A percentile compares a stretch with the other conserved stretches of the same genome.
These are phyloP conservation scores for Brachionus koreanus DNA, from an alignment of 1,140 invertebrate species.

Conservation along the genomic window DNA sequence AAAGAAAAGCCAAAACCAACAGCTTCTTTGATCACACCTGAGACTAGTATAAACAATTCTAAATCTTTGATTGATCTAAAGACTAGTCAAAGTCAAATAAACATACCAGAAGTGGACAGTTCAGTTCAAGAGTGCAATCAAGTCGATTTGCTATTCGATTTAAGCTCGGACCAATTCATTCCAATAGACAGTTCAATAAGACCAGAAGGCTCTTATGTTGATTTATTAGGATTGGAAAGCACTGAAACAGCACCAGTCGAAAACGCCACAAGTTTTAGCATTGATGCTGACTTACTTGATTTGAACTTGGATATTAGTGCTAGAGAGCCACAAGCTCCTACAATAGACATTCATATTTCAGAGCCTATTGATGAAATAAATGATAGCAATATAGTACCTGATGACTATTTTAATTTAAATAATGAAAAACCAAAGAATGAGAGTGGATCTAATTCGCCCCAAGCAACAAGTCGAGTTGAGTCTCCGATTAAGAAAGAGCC, in stretches of 20 bases:
- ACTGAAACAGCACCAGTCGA: not conserved
- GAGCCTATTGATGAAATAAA: slow-evolving; percentile 35
- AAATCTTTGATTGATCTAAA: slow-evolving; percentile 36
- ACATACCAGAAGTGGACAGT: not conserved
- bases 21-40: not conserved
- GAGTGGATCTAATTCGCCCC: not conserved
- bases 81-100: not conserved
- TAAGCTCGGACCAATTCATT: not conserved
- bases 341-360: slow-evolving; percentile 29
- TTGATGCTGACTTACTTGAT: slow-evolving; percentile 17
- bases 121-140: not conserved
- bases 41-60: slow-evolving; percentile 10
- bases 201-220: slow-evolving; percentile 15
- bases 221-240: slow-evolving; percentile 28
- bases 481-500: too few relatives aligned
- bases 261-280: not conserved
- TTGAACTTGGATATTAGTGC: not conserved
- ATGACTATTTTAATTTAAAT: slow-evolving; percentile 33
- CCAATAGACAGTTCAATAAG: not conserved
- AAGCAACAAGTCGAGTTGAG: not conserved
- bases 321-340: not conserved
- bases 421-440: slow-evolving; percentile 33
- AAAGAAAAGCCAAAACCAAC: slow-evolving; percentile 2
- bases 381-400: slow-evolving; percentile 44
- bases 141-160: slow-evolving; percentile 28